Evolutionary conservation across 2,113 vertebrate species (phyloP), one percentile per base, ranked within the genome.

Genomic region (Rafetus swinhoei): DNA sequence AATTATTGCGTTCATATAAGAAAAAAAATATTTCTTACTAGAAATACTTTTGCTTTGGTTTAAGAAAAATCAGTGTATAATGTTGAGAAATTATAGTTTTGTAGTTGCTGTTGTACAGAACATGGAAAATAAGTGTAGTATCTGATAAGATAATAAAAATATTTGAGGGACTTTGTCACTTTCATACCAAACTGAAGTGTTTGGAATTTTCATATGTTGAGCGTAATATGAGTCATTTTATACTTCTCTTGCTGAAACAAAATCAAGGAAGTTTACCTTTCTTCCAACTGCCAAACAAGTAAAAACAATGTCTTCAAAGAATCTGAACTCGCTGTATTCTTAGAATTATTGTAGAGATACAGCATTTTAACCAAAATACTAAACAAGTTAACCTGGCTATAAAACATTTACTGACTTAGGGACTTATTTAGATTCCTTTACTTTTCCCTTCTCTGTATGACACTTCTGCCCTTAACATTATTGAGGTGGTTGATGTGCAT

Each of bases 211-310:
- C 15, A n/a, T 69, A 1, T 27, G 50, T 83, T 29, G 84, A 91
- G 25, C 83, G 86, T 88, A 72, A 25, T 85, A 19, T 65, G 62
- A 65, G 65, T 69, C 90, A 92, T 95, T 54, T 88, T 82, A 55
- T 53, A 14, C 21, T 83, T 1, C 52, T 2, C 83, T 86, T 91
- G 54, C 81, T 88, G 79, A 25, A 79, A 91, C 22, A 2, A 35
- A 88, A 84, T 90, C 62, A 86, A 80, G 52, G 54, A 94, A 53
- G 8, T 22, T 90, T 90, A 52, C 32, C 12, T 6, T 3, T 60
- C 21, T 87, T 88, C 56, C 54, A 90, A 54, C 76, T 45, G 1
- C 29, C 88, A 25, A 22, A 21, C 79, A 24, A 87, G 6, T 82
- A 57, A 91, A 92, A 93, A 14, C 35, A 4, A 0, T 53, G 0